Base-by-base conservation (phyloP, 2,113 vertebrate species). In the Thymallus thymallus region DNA sequence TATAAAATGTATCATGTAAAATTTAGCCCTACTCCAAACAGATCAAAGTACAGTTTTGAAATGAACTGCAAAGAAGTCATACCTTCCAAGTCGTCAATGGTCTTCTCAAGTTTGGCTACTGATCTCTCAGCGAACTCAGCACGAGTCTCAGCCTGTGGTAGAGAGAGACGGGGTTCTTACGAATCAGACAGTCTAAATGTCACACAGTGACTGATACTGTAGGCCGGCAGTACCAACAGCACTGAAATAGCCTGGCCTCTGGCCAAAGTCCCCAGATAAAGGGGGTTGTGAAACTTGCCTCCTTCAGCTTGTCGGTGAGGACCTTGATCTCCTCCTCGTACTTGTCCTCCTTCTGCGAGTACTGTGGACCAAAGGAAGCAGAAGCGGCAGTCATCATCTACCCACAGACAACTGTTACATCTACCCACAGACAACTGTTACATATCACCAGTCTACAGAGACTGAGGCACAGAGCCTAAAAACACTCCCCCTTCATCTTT, bases 301-400 rank as follows among this genome's bases (percentile, higher is more conserved):
- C 98, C 92, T 99, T 99, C 94, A 99, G 95, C 91, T 99, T 99
- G 94, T 99, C 98, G 78, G 96, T 96, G 78, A 99, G 95, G 83
- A 98, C 94, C 93, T 99, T 99, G 91, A 99, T 99, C 91, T 99
- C 98, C 83, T 99, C 98, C 89, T 99, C 98, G 45, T 98, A 99
- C 82, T 99, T 99, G 93, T 99, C 98, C 89, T 99, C 98, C 86
- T 99, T 99, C 93, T 98, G 96, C 0, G 97, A 99, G 93, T 99
- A 99, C 98, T 99, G 94, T 84, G 91, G 93, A 82, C 70, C 88
- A 76, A 92, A 89, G 90, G 74, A 89, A 90, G 74, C 76, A 72
- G 56, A 1, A 3, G 62, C 4, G 73, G 48, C 73, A 2, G 68
- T 88, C 69, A 90, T 14, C 66, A 62, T 24, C 75, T 3, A 61